phyloP scores from a whole-genome alignment of 2,113 vertebrate species.

The Embiotoca jacksoni region DNA sequence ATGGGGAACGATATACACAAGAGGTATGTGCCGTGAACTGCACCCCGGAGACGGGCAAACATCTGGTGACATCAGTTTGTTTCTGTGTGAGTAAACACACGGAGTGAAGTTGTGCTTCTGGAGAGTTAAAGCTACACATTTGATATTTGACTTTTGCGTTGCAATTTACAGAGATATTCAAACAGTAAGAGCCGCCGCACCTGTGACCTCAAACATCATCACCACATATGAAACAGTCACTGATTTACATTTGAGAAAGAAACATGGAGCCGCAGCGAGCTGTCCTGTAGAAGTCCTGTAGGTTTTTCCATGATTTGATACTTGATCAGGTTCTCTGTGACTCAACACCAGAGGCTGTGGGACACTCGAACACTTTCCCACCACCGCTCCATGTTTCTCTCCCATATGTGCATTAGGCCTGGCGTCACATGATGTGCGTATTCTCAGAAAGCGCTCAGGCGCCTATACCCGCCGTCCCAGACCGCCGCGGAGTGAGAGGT shows the following conservation, averaged over 20 bases:
- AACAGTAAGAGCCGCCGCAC: neutral
- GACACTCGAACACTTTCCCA: slow-evolving; percentile 8
- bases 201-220: neutral
- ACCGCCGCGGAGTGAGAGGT: slow-evolving; percentile 51
- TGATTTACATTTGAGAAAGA: neutral
- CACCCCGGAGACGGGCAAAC: slow-evolving; percentile 51
- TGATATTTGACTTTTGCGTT: too few species aligned
- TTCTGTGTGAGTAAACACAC: slow-evolving; percentile 53
- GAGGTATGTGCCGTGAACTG: slow-evolving; percentile 43
- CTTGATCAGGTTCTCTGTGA: neutral
- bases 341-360: neutral
- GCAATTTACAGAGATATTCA: too few species aligned
- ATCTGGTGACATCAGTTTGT: slow-evolving; percentile 54
- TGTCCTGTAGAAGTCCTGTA: neutral
- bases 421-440: slow-evolving; percentile 19
- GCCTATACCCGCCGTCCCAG: slow-evolving; percentile 49
- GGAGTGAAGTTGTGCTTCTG: slow-evolving; percentile 14
- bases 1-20: slow-evolving; percentile 44
- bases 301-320: neutral
- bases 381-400: slow-evolving; percentile 9
- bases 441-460: slow-evolving; percentile 39
- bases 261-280: neutral
- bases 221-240: neutral
- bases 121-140: too few species aligned
- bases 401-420: slow-evolving; percentile 1